Conservation (phyloP, 2,113 vertebrate genomes). For the Mandrillus leucophaeus region DNA sequence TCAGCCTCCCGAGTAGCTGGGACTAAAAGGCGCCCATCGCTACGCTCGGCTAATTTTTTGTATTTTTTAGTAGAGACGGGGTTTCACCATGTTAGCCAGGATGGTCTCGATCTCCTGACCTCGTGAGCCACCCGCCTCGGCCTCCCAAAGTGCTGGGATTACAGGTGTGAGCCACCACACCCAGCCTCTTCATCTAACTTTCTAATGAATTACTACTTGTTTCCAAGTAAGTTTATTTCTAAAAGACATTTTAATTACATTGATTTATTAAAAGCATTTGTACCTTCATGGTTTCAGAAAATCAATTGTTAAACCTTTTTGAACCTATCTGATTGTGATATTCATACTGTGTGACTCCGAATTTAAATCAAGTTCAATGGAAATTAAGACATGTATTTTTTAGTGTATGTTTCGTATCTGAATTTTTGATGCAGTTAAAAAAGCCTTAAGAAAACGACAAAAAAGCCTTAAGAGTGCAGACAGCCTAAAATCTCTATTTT, state of each 20-base stretch:
- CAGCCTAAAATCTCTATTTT: background rate
- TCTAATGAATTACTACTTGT: background rate
- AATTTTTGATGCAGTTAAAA: background rate
- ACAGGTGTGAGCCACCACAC: too few relatives aligned
- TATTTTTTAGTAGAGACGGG: too few relatives aligned
- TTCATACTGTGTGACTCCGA: background rate
- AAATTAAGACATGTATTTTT: background rate
- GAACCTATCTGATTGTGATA: background rate
- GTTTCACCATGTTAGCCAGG: too few relatives aligned
- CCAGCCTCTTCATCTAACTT: background rate
- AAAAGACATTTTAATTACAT: background rate
- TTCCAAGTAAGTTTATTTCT: background rate
- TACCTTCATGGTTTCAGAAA: slow-evolving; percentile 8
- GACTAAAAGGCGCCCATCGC: too few relatives aligned
- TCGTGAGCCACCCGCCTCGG: too few relatives aligned
- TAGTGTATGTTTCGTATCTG: background rate
- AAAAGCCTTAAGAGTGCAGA: background rate
- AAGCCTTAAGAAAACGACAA: background rate
- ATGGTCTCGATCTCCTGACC: too few relatives aligned
- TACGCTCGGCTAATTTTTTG: too few relatives aligned
- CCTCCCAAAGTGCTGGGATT: too few relatives aligned
- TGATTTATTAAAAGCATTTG: background rate
- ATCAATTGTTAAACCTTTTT: background rate
- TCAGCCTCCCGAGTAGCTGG: too few relatives aligned
- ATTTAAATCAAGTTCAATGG: background rate